phyloP scores from a whole-genome alignment of 35 echinoderm and acorn worm genomes.

The Lytechinus pictus region DNA sequence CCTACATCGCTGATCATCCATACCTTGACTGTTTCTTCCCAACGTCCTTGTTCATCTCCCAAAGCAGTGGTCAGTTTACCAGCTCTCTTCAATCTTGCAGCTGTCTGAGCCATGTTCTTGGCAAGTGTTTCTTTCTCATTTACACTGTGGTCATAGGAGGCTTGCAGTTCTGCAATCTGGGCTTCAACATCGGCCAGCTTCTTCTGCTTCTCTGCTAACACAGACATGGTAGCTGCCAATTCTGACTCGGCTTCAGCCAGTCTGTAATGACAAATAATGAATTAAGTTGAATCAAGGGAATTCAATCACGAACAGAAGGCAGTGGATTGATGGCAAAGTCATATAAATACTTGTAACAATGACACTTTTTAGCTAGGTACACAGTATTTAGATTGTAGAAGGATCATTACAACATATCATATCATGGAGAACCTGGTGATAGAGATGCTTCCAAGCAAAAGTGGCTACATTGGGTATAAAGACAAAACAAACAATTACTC shows the following conservation, averaged over 20 bases:
- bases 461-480: no score
- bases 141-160: constrained; percentile 85
- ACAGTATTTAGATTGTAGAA: no score
- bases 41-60: constrained; percentile 96
- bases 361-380: no score
- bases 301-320: no score
- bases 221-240: constrained; percentile 82
- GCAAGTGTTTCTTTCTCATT: constrained; percentile 71
- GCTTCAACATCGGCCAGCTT: constrained; percentile 88
- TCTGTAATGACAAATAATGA: constrained; percentile 23
- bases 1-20: neutral
- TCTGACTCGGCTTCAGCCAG: constrained; percentile 82
- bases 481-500: no score
- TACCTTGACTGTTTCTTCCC: constrained; percentile 98
- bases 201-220: constrained; percentile 87
- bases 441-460: no score
- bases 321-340: no score
- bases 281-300: neutral
- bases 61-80: constrained; percentile 93
- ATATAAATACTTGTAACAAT: no score
- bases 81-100: constrained; percentile 86
- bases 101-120: constrained; percentile 83
- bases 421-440: no score
- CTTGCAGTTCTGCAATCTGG: constrained; percentile 93
- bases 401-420: no score